A percentile compares a stretch with the other conserved stretches of the same genome.
Conservation (phyloP, 2,797 vertebrate species). For the Cyclura pinguis region DNA sequence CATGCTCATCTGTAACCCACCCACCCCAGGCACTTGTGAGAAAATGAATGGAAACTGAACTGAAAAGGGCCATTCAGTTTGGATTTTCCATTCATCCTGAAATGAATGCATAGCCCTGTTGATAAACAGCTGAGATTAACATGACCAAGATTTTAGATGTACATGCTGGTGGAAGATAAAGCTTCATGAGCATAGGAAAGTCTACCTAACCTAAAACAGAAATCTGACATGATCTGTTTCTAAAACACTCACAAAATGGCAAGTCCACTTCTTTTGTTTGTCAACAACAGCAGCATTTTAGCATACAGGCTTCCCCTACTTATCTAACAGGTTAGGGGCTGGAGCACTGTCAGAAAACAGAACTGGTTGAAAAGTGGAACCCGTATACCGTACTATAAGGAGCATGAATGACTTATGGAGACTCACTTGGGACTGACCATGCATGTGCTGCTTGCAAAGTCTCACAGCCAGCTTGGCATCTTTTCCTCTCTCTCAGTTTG, state of each 20-base stretch:
- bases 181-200: not conserved
- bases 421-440: too few species aligned
- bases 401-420: too few species aligned
- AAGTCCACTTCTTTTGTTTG: not conserved
- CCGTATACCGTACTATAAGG: too few species aligned
- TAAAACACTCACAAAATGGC: not conserved
- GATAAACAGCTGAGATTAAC: not conserved
- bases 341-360: too few species aligned
- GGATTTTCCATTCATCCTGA: not conserved
- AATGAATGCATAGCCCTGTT: not conserved
- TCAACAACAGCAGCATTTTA: not conserved
- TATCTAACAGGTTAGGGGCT: too few species aligned
- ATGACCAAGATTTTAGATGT: not conserved
- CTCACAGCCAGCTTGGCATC: too few species aligned
- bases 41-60: not conserved
- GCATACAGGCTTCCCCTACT: too few species aligned
- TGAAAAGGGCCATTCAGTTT: not conserved
- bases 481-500: too few species aligned
- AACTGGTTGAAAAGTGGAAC: too few species aligned
- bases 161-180: not conserved
- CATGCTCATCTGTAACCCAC: not conserved
- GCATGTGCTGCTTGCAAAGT: too few species aligned
- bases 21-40: not conserved
- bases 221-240: too few species aligned
- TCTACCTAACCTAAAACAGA: not conserved